Base-by-base conservation (phyloP, 2,113 vertebrate genomes). In the Cygnus buccinator region DNA sequence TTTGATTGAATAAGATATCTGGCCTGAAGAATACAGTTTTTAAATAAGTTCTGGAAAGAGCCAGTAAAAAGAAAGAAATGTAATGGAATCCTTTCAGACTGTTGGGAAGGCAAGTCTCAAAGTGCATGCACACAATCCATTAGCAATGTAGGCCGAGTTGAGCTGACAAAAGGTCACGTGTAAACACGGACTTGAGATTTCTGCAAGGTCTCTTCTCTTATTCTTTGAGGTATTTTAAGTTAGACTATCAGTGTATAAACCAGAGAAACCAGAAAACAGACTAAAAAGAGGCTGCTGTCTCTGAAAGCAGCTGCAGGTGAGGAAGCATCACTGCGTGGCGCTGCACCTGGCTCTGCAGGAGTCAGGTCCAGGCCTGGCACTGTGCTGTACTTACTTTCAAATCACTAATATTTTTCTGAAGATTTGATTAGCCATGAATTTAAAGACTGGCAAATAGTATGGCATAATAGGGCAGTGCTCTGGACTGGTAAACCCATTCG, bases 101-200 rank as follows among this genome's bases (percentile, higher is more conserved):
- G 37, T 20, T 62, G 62, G 41, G 43, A 93, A 76, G 63, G 65
- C 21, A 48, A 85, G 37, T 9, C 35, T 65, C 39, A 68, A 84
- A 87, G 57, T 0, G 3, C 26, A 58, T 0, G 0, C 20, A 23
- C 6, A 8, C 20, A 71, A 25, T 5, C 37, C 50, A 10, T 17
- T 54, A 54, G 18, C 44, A 25, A 70, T 1, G 3, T 4, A 74
- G 17, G 55, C 23, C 41, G 16, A 84, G 35, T 26, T 39, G 58
- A 77, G 73, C 28, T 55, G n/a, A 80, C 29, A 55, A 5, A 72
- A 82, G 33, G 37, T 73, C 6, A 65, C 3, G 3, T 0, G 1
- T 25, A 72, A 78, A 62, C 4, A 80, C 0, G 2, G 29, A 66
- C 48, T 70, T 19, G 5, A n/a, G 11, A 59, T 37, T 74, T 66